Conservation (phyloP, 2,797 vertebrate genomes). For the Poeciliopsis turneri region DNA sequence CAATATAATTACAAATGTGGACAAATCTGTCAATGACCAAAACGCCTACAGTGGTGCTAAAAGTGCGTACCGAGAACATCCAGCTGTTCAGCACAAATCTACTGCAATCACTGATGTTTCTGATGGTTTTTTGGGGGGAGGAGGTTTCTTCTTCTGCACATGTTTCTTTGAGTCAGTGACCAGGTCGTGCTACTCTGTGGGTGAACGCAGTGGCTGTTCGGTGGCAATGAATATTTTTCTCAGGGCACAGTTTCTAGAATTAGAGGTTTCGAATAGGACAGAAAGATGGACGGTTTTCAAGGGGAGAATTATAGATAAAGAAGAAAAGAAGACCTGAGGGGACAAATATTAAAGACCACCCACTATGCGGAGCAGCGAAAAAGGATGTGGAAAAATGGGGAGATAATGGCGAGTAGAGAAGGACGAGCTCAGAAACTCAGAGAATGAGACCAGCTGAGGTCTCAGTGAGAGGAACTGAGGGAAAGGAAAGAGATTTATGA, state of each 20-base stretch:
- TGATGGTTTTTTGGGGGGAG: not conserved
- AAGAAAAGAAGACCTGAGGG: constrained; percentile 20
- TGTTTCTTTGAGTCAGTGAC: constrained; percentile 28
- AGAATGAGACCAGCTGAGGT: constrained; percentile 25
- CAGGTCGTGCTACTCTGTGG: constrained; percentile 13
- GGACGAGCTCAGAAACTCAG: constrained; percentile 8
- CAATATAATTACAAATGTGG: not conserved
- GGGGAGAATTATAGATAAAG: constrained; percentile 11
- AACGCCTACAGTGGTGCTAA: not conserved
- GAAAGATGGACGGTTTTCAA: constrained; percentile 21
- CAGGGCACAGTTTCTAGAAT: constrained; percentile 21
- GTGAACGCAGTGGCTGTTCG: constrained; percentile 18
- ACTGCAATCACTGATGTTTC: constrained; percentile 20
- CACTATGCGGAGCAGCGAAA: constrained; percentile 15
- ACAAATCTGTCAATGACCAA: too few species aligned
- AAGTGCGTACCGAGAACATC: constrained; percentile 52
- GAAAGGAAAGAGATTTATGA: constrained; percentile 17
- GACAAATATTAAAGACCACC: constrained; percentile 22
- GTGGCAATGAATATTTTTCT: constrained; percentile 23
- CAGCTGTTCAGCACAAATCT: constrained; percentile 34
- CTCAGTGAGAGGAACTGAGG: constrained; percentile 29
- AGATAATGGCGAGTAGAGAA: constrained; percentile 24
- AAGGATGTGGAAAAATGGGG: constrained; percentile 7
- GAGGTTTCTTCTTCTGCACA: constrained; percentile 13
- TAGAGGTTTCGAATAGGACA: not conserved